These are phyloP conservation scores for Sternarchorhynchus goeldii DNA, from an alignment of 2,797 vertebrate species.

Conservation along the genomic window DNA sequence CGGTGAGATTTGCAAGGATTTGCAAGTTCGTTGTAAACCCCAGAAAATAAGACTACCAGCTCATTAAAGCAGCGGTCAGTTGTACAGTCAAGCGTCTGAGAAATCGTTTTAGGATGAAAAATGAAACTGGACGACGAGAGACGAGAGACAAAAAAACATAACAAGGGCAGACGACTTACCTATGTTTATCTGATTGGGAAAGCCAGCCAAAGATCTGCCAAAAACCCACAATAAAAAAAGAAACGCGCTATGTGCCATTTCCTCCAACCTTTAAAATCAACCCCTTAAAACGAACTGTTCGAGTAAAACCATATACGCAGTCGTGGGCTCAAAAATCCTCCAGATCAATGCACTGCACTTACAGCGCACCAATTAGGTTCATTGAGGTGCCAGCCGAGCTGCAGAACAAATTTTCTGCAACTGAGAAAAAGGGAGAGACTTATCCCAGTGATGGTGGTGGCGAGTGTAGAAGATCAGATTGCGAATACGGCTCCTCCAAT, in stretches of 20 bases:
- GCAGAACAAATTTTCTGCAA: conserved; percentile 74
- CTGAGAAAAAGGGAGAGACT: conserved; percentile 60
- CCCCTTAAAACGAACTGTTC: conserved; percentile 79
- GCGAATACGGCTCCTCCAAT: conserved; percentile 78
- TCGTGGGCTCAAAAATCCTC: conserved; percentile 73
- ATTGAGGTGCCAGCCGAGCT: conserved; percentile 81
- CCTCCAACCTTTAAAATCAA: conserved; percentile 81
- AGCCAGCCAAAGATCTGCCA: conserved; percentile 85
- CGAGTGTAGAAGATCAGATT: conserved; percentile 70
- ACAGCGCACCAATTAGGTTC: conserved; percentile 86
- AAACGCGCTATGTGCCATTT: conserved; percentile 89
- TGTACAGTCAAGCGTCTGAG: no score
- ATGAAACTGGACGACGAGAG: conserved; percentile 16
- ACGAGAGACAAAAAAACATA: conserved; percentile 22
- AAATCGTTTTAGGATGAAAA: no score
- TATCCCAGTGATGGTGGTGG: conserved; percentile 77
- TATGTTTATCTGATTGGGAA: conserved; percentile 98
- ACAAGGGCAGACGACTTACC: conserved; percentile 78
- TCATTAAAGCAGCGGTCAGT: no score
- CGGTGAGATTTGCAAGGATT: no score
- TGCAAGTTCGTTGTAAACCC: no score
- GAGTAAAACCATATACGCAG: conserved; percentile 82
- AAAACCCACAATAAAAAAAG: conserved; percentile 87
- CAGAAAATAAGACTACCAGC: no score
- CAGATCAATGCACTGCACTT: conserved; percentile 75